These are phyloP conservation scores for Cyclopterus lumpus DNA, from an alignment of 2,797 vertebrate genomes.

Conservation along the genomic window DNA sequence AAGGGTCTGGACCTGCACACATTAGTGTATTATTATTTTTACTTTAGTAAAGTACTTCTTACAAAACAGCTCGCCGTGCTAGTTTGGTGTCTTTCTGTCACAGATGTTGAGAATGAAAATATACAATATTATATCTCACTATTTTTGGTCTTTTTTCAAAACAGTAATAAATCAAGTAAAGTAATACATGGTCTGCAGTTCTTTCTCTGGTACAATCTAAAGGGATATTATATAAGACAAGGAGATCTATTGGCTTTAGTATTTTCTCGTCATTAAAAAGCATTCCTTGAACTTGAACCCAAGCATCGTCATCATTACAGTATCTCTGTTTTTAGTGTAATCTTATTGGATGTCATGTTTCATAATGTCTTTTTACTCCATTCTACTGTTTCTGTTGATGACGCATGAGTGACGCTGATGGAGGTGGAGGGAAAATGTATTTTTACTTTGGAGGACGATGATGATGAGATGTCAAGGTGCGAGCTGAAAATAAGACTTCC, in stretches of 20 bases:
- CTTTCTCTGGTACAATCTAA: not conserved
- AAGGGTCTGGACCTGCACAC: not conserved
- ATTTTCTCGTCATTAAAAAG: not conserved
- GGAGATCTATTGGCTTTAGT: not conserved
- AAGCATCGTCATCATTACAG: not conserved
- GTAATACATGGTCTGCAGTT: not conserved
- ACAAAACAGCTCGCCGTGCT: not conserved
- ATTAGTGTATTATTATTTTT: not conserved
- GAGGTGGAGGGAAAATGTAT: slow-evolving; percentile 47
- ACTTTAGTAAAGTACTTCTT: not conserved
- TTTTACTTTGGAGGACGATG: slow-evolving; percentile 42
- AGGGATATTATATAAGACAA: slow-evolving; percentile 2
- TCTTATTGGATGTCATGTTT: not conserved
- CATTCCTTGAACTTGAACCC: not conserved
- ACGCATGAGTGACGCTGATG: slow-evolving; percentile 60
- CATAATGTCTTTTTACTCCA: not conserved
- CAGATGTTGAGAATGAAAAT: not conserved
- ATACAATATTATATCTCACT: not conserved
- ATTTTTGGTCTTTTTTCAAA: not conserved
- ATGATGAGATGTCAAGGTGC: not conserved
- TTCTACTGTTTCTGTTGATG: slow-evolving; percentile 28
- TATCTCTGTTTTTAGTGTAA: not conserved
- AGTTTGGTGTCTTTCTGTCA: not conserved
- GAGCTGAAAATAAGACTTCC: slow-evolving; percentile 32
- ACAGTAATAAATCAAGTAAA: not conserved